These are phyloP conservation scores for Tetramorium parvispinum DNA, from an alignment of 1,140 invertebrate genomes.

Conservation along the genomic window DNA sequence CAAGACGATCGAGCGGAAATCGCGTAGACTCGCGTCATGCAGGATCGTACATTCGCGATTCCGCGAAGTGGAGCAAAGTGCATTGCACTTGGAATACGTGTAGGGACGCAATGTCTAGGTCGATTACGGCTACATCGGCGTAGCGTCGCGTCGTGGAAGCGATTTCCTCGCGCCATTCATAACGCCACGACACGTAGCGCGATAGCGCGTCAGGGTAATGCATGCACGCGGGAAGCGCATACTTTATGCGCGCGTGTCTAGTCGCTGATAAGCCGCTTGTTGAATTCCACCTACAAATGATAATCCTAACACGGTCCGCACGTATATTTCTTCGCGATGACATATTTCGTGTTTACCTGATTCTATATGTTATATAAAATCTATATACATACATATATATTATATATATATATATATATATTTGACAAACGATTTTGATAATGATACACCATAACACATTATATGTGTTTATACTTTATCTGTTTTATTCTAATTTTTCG, in stretches of 20 bases:
- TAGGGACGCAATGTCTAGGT: constrained; percentile 73
- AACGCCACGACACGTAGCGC: constrained; percentile 42
- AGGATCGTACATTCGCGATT: constrained; percentile 34
- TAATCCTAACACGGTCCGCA: constrained; percentile 26
- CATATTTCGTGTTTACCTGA: background rate
- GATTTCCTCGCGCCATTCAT: constrained; percentile 59
- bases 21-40: background rate
- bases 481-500: background rate
- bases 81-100: constrained; percentile 13
- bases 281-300: constrained; percentile 34
- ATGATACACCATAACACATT: background rate
- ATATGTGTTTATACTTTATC: background rate
- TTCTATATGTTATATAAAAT: no score
- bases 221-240: constrained; percentile 34
- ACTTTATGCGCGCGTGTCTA: constrained; percentile 52
- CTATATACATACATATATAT: background rate
- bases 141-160: constrained; percentile 12
- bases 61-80: constrained; percentile 60
- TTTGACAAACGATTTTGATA: background rate
- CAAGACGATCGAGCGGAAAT: background rate
- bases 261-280: constrained; percentile 55
- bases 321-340: constrained; percentile 18
- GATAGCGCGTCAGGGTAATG: constrained; percentile 47
- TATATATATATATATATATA: background rate
- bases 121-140: constrained; percentile 52